Evolutionary conservation across 2,888 invertebrate genomes (phyloP).

Genomic region (Hedychridium roseum): DNA sequence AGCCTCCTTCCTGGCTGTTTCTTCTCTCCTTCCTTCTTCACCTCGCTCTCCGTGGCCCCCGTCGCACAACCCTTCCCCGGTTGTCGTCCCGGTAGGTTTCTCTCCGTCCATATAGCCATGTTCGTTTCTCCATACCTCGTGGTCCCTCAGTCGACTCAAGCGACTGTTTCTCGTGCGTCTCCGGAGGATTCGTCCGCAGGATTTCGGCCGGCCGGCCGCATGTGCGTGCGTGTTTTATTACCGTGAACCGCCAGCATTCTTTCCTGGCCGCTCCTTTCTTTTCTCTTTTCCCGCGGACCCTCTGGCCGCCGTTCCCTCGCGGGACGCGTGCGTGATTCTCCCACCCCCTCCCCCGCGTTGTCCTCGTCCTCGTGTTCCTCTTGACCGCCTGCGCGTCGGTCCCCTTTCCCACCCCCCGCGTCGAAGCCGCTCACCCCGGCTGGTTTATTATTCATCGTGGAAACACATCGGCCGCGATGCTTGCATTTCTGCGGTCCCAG

Average conservation of each 20-base stretch:
- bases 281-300: slow-evolving; percentile 14
- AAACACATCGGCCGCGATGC: slow-evolving; percentile 5
- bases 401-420: too few relatives aligned
- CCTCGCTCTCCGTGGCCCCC: slow-evolving; percentile 3
- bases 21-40: background rate
- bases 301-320: slow-evolving; percentile 19
- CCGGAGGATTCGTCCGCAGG: slow-evolving; percentile 24
- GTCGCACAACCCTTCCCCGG: slow-evolving; percentile 11
- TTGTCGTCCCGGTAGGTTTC: background rate
- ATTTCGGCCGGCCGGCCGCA: slow-evolving; percentile 23
- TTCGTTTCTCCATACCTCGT: slow-evolving; percentile 12
- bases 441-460: slow-evolving; percentile 16
- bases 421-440: slow-evolving; percentile 2
- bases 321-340: slow-evolving; percentile 30
- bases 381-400: too few relatives aligned
- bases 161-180: slow-evolving; percentile 19
- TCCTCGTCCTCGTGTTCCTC: too few relatives aligned
- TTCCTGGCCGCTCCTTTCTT: slow-evolving; percentile 25
- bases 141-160: slow-evolving; percentile 13
- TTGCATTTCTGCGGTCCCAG: slow-evolving; percentile 1
- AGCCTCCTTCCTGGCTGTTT: background rate
- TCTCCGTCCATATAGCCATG: background rate
- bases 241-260: slow-evolving; percentile 38
- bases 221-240: slow-evolving; percentile 38
- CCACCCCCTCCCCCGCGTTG: slow-evolving; percentile 4